phyloP scores from a whole-genome alignment of 2,113 vertebrate genomes.

The Oryzias woworae region DNA sequence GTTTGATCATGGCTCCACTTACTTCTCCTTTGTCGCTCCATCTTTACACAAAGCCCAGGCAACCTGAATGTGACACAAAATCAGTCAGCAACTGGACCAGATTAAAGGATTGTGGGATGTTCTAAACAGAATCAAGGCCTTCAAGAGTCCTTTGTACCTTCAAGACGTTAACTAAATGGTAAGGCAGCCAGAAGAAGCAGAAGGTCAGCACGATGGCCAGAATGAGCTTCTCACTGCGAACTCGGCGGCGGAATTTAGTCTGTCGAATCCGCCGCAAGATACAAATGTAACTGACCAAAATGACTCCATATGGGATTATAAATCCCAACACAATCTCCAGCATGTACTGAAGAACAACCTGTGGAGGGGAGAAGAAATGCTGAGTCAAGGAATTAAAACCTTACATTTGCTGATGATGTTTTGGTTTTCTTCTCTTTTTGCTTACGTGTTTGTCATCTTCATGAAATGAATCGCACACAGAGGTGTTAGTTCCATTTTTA shows the following conservation, averaged over 20 bases:
- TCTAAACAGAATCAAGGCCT: neutral
- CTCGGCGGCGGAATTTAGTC: conserved; percentile 73
- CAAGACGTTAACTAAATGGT: conserved; percentile 83
- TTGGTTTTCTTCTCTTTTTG: conserved; percentile 46
- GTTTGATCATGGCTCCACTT: conserved; percentile 13
- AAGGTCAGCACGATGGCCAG: conserved; percentile 85
- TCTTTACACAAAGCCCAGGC: conserved; percentile 47
- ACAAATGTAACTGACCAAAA: conserved; percentile 81
- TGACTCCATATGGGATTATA: conserved; percentile 80
- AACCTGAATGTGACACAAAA: conserved; percentile 56
- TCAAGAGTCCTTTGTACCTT: conserved; percentile 66
- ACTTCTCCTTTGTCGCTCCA: neutral
- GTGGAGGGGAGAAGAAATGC: neutral
- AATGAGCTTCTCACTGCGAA: conserved; percentile 84
- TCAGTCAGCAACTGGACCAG: too few species aligned
- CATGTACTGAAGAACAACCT: conserved; percentile 79
- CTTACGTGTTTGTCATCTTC: conserved; percentile 21
- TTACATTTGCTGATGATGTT: neutral
- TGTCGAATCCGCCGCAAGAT: conserved; percentile 77
- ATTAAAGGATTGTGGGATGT: neutral
- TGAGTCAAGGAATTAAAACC: neutral
- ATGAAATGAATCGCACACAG: conserved; percentile 71
- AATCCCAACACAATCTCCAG: conserved; percentile 84
- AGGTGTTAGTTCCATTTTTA: accelerated
- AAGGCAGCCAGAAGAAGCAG: conserved; percentile 87